Evolutionary conservation across 2,113 vertebrate genomes (phyloP).

Genomic region (Muntiacus reevesi): DNA sequence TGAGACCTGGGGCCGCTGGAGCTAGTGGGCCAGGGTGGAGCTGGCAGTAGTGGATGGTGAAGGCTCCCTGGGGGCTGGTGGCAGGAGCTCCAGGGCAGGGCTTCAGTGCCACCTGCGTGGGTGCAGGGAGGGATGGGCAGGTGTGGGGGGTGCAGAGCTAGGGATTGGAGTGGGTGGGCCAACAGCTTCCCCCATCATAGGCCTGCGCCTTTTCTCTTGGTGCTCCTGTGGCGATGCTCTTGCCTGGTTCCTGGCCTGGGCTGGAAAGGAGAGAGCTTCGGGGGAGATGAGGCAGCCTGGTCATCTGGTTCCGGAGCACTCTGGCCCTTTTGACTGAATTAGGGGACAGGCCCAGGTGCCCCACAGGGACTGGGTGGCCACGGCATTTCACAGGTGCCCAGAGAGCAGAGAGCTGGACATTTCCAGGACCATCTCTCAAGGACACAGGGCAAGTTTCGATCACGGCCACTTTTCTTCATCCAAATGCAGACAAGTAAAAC

Average conservation of each 20-base stretch:
- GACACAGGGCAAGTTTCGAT: not conserved
- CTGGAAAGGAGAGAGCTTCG: not conserved
- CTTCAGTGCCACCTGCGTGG: rapidly evolving
- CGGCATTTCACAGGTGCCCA: not conserved
- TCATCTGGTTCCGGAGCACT: not conserved
- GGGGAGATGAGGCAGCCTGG: not conserved
- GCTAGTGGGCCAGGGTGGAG: not conserved
- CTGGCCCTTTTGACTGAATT: not conserved
- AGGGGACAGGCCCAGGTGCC: not conserved
- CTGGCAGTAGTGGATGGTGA: not conserved
- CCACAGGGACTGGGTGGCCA: rapidly evolving
- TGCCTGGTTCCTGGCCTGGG: too few relatives aligned
- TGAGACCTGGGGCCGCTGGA: too few relatives aligned
- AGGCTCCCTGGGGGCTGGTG: not conserved
- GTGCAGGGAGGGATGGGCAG: not conserved
- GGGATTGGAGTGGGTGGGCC: too few relatives aligned
- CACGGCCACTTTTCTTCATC: not conserved
- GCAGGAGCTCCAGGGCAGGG: not conserved
- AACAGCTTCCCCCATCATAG: not conserved
- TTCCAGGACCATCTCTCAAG: not conserved
- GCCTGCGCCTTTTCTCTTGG: not conserved
- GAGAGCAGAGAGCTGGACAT: not conserved
- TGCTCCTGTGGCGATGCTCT: not conserved
- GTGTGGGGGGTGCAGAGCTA: not conserved
- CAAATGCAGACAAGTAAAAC: not conserved